phyloP scores from a whole-genome alignment of 2,888 invertebrate genomes.

The Drosophila fungiperda region DNA sequence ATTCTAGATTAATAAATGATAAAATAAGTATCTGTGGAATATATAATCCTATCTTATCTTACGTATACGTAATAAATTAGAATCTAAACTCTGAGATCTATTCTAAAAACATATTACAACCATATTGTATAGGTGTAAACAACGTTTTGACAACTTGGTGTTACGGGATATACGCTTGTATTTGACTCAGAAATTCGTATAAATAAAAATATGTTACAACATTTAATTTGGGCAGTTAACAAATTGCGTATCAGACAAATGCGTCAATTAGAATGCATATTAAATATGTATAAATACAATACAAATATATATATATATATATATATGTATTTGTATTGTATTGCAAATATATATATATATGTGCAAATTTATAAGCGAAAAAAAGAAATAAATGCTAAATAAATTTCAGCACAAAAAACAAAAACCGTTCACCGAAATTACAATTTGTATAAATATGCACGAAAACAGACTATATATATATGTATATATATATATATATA shows the following conservation, averaged over 20 bases:
- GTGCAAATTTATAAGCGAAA: not conserved
- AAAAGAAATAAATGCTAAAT: conserved; percentile 26
- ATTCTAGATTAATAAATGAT: not conserved
- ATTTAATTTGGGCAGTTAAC: conserved; percentile 40
- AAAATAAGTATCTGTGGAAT: not conserved
- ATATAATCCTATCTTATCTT: not conserved
- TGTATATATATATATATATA: conserved; percentile 3
- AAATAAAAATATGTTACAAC: conserved; percentile 50
- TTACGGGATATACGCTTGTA: not conserved
- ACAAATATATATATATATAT: conserved; percentile 1
- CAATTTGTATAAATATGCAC: conserved; percentile 14
- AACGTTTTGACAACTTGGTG: too few relatives aligned
- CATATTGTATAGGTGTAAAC: not conserved
- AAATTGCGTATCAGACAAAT: conserved; percentile 66
- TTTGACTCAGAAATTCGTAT: not conserved
- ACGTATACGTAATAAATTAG: not conserved
- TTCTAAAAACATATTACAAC: not conserved
- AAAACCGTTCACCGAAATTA: conserved; percentile 30
- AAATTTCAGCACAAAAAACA: conserved; percentile 20
- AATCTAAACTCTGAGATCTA: not conserved
- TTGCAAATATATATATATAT: not conserved
- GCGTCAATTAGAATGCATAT: conserved; percentile 42
- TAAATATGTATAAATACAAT: conserved; percentile 9
- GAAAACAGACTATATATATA: not conserved
- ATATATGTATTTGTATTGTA: not conserved